A percentile compares a stretch with the other conserved stretches of the same genome.
Conservation (phyloP, 35 echinoderm and acorn worm genomes). For the Heliocidaris erythrogramma region DNA sequence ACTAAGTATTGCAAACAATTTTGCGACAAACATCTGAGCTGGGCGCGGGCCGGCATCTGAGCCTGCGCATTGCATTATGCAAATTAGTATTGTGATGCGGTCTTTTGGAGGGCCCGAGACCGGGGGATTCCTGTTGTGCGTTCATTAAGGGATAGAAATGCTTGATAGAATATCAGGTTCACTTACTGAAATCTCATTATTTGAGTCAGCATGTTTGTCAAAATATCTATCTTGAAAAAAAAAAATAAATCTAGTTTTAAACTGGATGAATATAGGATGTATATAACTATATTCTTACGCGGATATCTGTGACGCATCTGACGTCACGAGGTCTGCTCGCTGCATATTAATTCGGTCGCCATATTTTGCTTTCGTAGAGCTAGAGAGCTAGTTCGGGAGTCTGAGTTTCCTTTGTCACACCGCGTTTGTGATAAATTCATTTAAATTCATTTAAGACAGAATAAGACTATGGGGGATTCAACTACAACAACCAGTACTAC, state of each 20-base stretch:
- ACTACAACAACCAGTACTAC: not conserved
- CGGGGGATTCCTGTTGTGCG: not conserved
- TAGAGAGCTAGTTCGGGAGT: too few relatives aligned
- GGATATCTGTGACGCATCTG: not conserved
- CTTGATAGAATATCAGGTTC: too few relatives aligned
- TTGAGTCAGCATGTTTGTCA: too few relatives aligned
- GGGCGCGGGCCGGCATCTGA: too few relatives aligned
- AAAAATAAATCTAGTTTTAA: too few relatives aligned
- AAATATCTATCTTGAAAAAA: too few relatives aligned
- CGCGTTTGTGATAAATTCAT: not conserved
- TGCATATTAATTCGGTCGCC: not conserved
- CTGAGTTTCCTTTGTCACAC: not conserved
- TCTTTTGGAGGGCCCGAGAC: not conserved
- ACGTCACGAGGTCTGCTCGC: not conserved
- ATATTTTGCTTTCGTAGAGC: not conserved
- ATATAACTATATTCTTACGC: not conserved
- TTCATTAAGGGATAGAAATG: not conserved
- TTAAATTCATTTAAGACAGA: not conserved
- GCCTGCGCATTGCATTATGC: not conserved
- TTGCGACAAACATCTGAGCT: too few relatives aligned
- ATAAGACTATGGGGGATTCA: not conserved
- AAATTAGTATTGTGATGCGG: not conserved
- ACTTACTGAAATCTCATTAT: too few relatives aligned
- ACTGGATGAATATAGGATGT: not conserved
- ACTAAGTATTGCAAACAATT: too few relatives aligned